Evolutionary conservation across 2,888 invertebrate species (phyloP), one percentile per base, ranked within the genome.

Genomic region (Octonoba sinensis): DNA sequence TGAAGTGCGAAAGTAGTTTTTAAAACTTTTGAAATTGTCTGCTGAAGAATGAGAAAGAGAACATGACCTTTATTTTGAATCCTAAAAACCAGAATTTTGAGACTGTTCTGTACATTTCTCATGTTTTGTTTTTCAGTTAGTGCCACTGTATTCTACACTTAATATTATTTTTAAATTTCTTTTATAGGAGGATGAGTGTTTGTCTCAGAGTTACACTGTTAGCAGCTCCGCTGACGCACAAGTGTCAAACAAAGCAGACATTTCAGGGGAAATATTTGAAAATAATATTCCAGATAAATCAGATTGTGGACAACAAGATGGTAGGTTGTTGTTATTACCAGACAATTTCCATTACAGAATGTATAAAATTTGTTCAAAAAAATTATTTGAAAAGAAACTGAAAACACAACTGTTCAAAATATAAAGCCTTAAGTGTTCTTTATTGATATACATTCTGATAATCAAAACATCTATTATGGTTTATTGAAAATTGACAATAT

Each of bases 171-270:
- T 54, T 54, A 1, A 54, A 4, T 20, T 54, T 54, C n/a, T 15
- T 18, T 54, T 54, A 18, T 11, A 65, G n/a, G 46, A 78, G 64
- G 78, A 78, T 36, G 78, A 66, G 44, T 24, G 24, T 36, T 18
- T 72, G 12, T 79, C 79, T 1, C 73, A 79, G 16, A 73, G 73
- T 73, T 79, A 73, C 27, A 79, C 73, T 24, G 79, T 79, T 0
- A 79, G 79, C 44, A 79, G 79, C 24, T 79, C 79, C 12, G 79
- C 73, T 24, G 79, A 79, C 69, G 73, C 79, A n/a, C 79, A 73
- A 62, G 27, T 77, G n/a, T 62, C 62, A 18, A 36, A 8, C 36
- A 36, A 36, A 36, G 18, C 16, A 1, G 20, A 24, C 20, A 65
- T 66, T 46, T 60, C 71, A 46, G 56, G 47, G 11, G 67, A 73